Conservation (phyloP, 2,888 invertebrate genomes). For the Perithous albicinctus region DNA sequence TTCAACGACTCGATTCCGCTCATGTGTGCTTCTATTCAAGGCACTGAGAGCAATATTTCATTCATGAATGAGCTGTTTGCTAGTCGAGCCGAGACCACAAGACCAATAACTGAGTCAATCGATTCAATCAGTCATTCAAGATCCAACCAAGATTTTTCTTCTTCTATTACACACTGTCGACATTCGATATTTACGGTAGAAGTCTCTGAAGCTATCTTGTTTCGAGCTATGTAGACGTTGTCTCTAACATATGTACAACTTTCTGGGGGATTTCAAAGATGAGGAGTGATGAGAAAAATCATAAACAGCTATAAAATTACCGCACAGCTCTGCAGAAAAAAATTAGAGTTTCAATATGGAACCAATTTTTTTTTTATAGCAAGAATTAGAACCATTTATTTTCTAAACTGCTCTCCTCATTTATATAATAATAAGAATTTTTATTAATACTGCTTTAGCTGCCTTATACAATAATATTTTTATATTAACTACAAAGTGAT, state of each 20-base stretch:
- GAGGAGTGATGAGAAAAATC: no score
- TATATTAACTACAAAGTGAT: no score
- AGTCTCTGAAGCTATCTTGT: neutral
- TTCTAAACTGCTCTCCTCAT: no score
- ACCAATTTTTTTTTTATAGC: no score
- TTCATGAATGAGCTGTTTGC: constrained; percentile 50
- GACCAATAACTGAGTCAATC: constrained; percentile 50
- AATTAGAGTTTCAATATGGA: no score
- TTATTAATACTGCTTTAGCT: no score
- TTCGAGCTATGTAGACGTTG: constrained; percentile 16
- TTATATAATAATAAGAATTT: no score
- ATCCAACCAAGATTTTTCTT: constrained; percentile 36
- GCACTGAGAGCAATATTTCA: constrained; percentile 46
- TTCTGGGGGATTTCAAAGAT: neutral
- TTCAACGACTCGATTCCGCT: constrained; percentile 41
- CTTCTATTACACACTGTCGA: neutral
- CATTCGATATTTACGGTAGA: constrained; percentile 23
- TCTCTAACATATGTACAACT: neutral
- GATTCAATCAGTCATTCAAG: constrained; percentile 51
- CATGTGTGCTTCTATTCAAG: no score
- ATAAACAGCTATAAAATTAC: no score
- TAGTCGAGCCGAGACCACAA: constrained; percentile 42
- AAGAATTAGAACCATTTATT: no score
- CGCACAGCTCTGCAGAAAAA: no score
- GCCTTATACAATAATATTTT: no score